A percentile compares a stretch with the other conserved stretches of the same genome.
These are phyloP conservation scores for Buathra laborator DNA, from an alignment of 2,888 invertebrate species.

Conservation along the genomic window DNA sequence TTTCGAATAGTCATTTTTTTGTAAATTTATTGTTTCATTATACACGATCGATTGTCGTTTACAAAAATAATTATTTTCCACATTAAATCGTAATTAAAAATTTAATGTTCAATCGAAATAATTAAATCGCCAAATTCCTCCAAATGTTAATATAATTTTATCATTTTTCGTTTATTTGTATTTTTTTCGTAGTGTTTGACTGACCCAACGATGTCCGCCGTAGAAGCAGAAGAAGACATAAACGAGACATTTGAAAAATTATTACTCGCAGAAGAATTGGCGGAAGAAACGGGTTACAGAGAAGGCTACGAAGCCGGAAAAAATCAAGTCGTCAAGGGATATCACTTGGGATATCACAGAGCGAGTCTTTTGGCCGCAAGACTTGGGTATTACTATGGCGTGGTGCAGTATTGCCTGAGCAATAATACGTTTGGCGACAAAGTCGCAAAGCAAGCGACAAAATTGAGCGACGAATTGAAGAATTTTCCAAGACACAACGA, in stretches of 20 bases:
- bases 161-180: not conserved
- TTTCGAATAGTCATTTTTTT: no score
- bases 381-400: slow-evolving; percentile 91
- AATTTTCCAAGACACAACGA: slow-evolving; percentile 89
- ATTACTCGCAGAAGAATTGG: slow-evolving; percentile 89
- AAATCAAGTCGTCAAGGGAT: slow-evolving; percentile 88
- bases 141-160: not conserved
- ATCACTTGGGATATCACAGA: slow-evolving; percentile 92
- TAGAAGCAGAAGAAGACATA: slow-evolving; percentile 86
- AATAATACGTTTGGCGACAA: slow-evolving; percentile 85
- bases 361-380: slow-evolving; percentile 92
- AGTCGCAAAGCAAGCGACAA: slow-evolving; percentile 86
- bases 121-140: no score
- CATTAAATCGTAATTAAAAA: no score
- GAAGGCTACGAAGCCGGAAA: slow-evolving; percentile 89
- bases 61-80: no score
- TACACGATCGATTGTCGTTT: no score
- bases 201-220: slow-evolving; percentile 53
- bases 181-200: not conserved
- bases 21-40: no score
- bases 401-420: slow-evolving; percentile 86
- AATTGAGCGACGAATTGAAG: slow-evolving; percentile 87
- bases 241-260: slow-evolving; percentile 92
- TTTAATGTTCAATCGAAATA: no score
- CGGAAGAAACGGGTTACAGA: slow-evolving; percentile 88